Conservation (phyloP, 2,113 vertebrate species). For the Mixornis gularis region DNA sequence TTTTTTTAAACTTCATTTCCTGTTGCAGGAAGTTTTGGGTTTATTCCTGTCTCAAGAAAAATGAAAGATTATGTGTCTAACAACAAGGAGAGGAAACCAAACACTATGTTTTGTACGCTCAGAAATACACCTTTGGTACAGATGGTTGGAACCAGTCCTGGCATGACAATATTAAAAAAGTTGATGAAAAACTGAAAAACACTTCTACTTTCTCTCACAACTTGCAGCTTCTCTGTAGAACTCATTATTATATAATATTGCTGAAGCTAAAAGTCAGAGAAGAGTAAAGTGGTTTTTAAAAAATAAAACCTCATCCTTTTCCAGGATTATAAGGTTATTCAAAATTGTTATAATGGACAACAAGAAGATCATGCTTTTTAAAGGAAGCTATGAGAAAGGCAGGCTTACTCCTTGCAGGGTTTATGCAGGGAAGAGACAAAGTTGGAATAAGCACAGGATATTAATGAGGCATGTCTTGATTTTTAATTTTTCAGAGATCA, state of each 20-base stretch:
- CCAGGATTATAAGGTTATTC: not conserved
- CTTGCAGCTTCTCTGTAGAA: not conserved
- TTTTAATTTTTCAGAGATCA: not conserved
- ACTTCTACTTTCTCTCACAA: not conserved
- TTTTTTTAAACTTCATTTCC: not conserved
- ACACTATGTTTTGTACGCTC: not conserved
- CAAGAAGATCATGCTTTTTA: not conserved
- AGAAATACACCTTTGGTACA: not conserved
- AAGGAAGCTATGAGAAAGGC: not conserved
- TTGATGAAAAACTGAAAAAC: not conserved
- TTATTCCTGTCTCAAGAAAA: not conserved
- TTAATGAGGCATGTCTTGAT: fast-evolving
- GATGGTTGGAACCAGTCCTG: not conserved
- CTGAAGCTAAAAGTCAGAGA: not conserved
- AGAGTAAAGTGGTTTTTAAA: not conserved
- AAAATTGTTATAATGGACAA: not conserved
- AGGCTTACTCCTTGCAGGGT: fast-evolving
- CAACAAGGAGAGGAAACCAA: not conserved
- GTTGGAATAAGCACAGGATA: not conserved
- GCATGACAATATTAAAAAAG: not conserved
- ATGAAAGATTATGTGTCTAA: not conserved
- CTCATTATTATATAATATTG: not conserved
- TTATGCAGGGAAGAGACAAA: not conserved
- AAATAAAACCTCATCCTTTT: not conserved
- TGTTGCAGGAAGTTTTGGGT: not conserved